A percentile compares a stretch with the other conserved stretches of the same genome.
phyloP scores from a whole-genome alignment of 2,113 vertebrate genomes.

The Dendropsophus ebraccatus region DNA sequence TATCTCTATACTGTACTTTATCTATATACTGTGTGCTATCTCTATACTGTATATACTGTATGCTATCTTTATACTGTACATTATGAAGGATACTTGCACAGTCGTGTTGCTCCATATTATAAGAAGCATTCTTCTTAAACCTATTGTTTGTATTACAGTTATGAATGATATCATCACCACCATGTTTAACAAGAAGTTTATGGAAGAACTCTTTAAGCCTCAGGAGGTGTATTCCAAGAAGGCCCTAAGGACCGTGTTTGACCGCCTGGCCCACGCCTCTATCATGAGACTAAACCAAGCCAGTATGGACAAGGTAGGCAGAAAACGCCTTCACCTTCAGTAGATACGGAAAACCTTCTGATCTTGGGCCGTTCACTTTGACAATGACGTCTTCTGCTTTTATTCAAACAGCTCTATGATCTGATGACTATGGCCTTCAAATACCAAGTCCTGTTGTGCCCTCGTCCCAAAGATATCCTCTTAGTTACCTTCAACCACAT shows the following conservation, averaged over 20 bases:
- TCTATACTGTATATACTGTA: too few relatives aligned
- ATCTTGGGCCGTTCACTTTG: not conserved
- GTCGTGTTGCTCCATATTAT: too few relatives aligned
- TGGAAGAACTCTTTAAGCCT: conserved; percentile 95
- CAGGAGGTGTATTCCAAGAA: conserved; percentile 98
- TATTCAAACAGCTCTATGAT: conserved; percentile 86
- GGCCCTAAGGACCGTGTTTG: conserved; percentile 90
- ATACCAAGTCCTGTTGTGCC: conserved; percentile 94
- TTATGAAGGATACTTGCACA: too few relatives aligned
- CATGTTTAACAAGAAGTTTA: conserved; percentile 97
- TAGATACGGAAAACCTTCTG: not conserved
- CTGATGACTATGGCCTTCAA: conserved; percentile 99
- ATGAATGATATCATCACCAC: conserved; percentile 98
- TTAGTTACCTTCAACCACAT: conserved; percentile 96
- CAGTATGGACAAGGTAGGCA: conserved; percentile 96
- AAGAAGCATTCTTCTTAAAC: not conserved
- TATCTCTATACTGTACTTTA: too few relatives aligned
- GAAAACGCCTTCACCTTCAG: not conserved
- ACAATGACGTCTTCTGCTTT: not conserved
- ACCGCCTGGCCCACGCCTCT: conserved; percentile 93
- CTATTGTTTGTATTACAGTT: conserved; percentile 77
- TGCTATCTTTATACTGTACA: not conserved
- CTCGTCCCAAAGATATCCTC: conserved; percentile 90
- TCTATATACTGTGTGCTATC: too few relatives aligned
- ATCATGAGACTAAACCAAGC: conserved; percentile 98